These are phyloP conservation scores for Neogobius melanostomus DNA, from an alignment of 2,113 vertebrate genomes.

Conservation along the genomic window DNA sequence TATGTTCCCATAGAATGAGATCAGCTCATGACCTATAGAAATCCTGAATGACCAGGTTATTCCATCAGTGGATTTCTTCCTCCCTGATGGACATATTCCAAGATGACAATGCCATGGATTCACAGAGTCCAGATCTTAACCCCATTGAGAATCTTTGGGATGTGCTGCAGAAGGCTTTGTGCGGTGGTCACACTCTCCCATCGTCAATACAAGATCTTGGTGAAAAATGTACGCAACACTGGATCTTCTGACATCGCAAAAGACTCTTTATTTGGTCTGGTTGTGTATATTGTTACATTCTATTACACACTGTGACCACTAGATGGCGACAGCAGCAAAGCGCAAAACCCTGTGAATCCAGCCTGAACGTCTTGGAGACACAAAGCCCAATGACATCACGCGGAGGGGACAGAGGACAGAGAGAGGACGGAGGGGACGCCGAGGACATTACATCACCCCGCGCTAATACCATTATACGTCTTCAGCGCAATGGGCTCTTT, in stretches of 20 bases:
- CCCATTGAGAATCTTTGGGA: too few relatives aligned
- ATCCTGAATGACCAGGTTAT: too few relatives aligned
- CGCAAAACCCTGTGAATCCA: not conserved
- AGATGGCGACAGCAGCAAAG: conserved; percentile 46
- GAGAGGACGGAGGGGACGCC: conserved; percentile 72
- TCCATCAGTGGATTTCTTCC: too few relatives aligned
- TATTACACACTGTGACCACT: conserved; percentile 23
- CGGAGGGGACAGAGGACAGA: conserved; percentile 38
- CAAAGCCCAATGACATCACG: conserved; percentile 66
- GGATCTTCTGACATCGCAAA: too few relatives aligned
- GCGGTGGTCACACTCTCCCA: not conserved
- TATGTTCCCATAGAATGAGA: too few relatives aligned
- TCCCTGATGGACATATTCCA: too few relatives aligned
- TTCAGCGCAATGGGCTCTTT: conserved; percentile 42
- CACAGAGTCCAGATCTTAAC: too few relatives aligned
- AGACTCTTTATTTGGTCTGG: too few relatives aligned
- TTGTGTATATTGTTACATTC: not conserved
- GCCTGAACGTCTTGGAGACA: conserved; percentile 43
- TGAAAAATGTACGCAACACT: too few relatives aligned
- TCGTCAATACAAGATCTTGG: not conserved
- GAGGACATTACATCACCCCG: conserved; percentile 76
- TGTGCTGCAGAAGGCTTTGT: too few relatives aligned
- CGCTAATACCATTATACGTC: conserved; percentile 72
- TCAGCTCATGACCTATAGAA: too few relatives aligned
- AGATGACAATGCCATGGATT: too few relatives aligned